Evolutionary conservation across 2,797 vertebrate species (phyloP), one percentile per base, ranked within the genome.

Genomic region (Rhinella marina): DNA sequence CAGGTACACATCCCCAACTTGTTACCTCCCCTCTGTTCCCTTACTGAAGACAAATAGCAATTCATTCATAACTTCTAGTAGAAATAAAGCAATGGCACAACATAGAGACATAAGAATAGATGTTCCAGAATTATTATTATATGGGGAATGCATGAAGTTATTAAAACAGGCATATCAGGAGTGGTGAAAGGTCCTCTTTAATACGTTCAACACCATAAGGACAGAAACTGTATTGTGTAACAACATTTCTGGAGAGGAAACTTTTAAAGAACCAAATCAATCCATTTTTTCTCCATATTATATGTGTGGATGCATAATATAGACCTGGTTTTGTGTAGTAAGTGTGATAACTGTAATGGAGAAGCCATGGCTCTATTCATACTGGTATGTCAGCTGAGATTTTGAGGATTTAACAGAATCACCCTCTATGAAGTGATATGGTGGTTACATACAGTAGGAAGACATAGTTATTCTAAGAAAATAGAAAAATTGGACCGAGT

Each of bases 341-440:
- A 23, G 32, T 17, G 61, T 64, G 8, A 48, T 77, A 50, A 50
- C 52, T 5, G 6, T 77, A 66, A 79, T 25, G 59, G 4, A 48
- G 25, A 62, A 0, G 64, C 12, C 14, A 21, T 27, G 41, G 66
- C 23, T 2, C 19, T 68, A 61, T 70, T 56, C 11, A 50, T 61
- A 81, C 41, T 27, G n/a, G 80, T 56, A 59, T 19, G 78, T 87
- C 86, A 87, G 68, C 79, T 87, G 68, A 72, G 21, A 76, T 27
- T 11, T 48, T 48, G 23, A 13, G 27, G 10, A 87, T 50, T 59
- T 9, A 23, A 56, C 19, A 17, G n/a, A 62, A 80, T 8, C 10
- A 0, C 5, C 7, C 6, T 62, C 41, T 48, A 29, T 9, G 1
- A 2, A 73, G 10, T 23, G 23, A 66, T 27, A 27, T 27, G 68